Conservation (phyloP, 2,888 invertebrate genomes). For the Drosophila mimica region DNA sequence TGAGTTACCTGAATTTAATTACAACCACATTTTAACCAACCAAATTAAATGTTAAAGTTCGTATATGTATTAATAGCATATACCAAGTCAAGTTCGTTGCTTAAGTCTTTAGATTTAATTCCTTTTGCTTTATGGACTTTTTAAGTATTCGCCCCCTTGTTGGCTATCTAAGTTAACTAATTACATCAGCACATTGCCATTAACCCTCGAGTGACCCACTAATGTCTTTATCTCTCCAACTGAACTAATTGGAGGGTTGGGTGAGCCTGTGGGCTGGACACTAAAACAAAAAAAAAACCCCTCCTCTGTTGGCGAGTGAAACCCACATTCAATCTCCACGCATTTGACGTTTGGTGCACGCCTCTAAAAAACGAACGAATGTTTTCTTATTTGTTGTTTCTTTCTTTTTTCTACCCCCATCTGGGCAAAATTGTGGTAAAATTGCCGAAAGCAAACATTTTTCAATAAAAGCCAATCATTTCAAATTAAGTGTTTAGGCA, state of each 20-base stretch:
- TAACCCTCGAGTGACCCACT: slow-evolving; percentile 53
- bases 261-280: slow-evolving; percentile 19
- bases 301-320: slow-evolving; percentile 15
- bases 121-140: neutral
- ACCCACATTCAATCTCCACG: slow-evolving; percentile 33
- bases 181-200: slow-evolving; percentile 46
- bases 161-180: slow-evolving; percentile 19
- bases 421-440: slow-evolving; percentile 1
- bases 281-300: slow-evolving; percentile 5
- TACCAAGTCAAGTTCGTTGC: slow-evolving; percentile 35
- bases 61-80: neutral
- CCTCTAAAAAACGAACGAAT: slow-evolving; percentile 13
- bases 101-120: slow-evolving; percentile 48
- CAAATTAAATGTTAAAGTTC: neutral
- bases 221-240: slow-evolving; percentile 52
- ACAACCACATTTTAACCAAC: neutral
- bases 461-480: slow-evolving; percentile 40
- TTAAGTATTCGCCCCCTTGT: slow-evolving; percentile 1
- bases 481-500: slow-evolving; percentile 35
- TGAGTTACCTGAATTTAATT: neutral
- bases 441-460: slow-evolving; percentile 17
- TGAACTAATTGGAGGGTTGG: slow-evolving; percentile 15
- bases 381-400: slow-evolving; percentile 23
- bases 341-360: slow-evolving; percentile 34
- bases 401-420: neutral